Evolutionary conservation across 2,797 vertebrate species (phyloP).

Genomic region (Acanthurus leucopareius): DNA sequence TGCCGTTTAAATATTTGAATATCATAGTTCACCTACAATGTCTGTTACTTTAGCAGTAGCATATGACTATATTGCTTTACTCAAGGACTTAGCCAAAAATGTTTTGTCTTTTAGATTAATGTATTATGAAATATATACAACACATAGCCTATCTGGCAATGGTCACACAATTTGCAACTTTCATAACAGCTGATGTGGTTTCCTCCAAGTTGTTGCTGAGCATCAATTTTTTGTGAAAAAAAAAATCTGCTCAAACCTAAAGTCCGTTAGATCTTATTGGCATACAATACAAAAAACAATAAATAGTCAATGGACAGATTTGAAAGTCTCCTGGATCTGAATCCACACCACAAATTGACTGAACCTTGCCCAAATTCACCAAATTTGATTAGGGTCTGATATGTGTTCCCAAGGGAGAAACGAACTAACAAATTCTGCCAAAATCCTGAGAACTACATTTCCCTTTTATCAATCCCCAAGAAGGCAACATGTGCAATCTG

Average conservation of each 20-base stretch:
- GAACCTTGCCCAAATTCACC: too few relatives aligned
- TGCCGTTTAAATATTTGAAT: too few relatives aligned
- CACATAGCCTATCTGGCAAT: not conserved
- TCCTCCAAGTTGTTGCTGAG: too few relatives aligned
- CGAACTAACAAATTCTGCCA: not conserved
- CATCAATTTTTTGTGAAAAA: too few relatives aligned
- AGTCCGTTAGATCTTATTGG: too few relatives aligned
- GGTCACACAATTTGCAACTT: not conserved
- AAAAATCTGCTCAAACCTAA: too few relatives aligned
- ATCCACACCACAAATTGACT: not conserved
- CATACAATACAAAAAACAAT: too few relatives aligned
- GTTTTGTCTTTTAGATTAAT: not conserved
- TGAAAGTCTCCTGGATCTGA: not conserved
- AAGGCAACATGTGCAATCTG: not conserved
- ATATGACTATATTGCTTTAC: not conserved
- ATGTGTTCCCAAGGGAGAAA: not conserved
- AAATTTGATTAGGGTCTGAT: not conserved
- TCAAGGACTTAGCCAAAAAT: too few relatives aligned
- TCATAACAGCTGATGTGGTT: too few relatives aligned
- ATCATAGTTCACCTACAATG: too few relatives aligned
- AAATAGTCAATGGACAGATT: too few relatives aligned
- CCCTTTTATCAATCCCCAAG: not conserved
- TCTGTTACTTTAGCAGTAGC: not conserved
- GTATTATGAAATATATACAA: not conserved
- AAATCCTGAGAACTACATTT: conserved; percentile 45